Evolutionary conservation across 2,888 invertebrate genomes (phyloP), one percentile per base, ranked within the genome.

Genomic region (Lomographa bimaculata): DNA sequence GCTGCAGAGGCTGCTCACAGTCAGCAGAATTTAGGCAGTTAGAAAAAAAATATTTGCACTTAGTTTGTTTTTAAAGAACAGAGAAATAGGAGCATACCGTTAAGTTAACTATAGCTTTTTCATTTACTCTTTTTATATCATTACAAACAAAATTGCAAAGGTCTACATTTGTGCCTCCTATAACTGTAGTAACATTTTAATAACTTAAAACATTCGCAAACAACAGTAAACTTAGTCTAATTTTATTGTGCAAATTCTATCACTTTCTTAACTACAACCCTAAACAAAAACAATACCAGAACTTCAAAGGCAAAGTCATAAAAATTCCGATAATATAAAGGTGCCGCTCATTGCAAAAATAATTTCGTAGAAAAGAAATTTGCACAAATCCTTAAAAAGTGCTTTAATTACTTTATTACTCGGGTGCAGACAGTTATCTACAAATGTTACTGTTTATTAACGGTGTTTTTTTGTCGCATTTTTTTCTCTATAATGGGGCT

Each of bases 331-430:
- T 52, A 27, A 47, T 7, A 53, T 57, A 64, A 70, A 60, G 38
- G 23, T 29, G 8, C 19, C 27, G 50, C 8, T 34, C 42, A 40
- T 21, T 36, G 21, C 30, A 57, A 54, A 65, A 62, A 50, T 55
- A 25, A 45, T 53, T 82, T 78, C 77, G 54, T 56, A 67, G 82
- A 80, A 81, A 80, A 81, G 79, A 83, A 83, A 80, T 82, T 81
- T 79, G 82, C 79, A 63, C 75, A 81, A 79, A 57, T 33, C 27
- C 24, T 54, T 50, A 57, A 57, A 64, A 59, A 46, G 36, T 24
- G 19, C 8, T 46, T 50, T 64, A 56, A 64, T 70, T 64, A 62
- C 61, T 76, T 73, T 71, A 71, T 71, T 62, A 46, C 44, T 56
- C 61, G 50, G 46, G 41, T 52, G 49, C 42, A 16, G 11, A 49